Evolutionary conservation across 2,888 invertebrate species (phyloP).

Genomic region (Mythimna pallens): DNA sequence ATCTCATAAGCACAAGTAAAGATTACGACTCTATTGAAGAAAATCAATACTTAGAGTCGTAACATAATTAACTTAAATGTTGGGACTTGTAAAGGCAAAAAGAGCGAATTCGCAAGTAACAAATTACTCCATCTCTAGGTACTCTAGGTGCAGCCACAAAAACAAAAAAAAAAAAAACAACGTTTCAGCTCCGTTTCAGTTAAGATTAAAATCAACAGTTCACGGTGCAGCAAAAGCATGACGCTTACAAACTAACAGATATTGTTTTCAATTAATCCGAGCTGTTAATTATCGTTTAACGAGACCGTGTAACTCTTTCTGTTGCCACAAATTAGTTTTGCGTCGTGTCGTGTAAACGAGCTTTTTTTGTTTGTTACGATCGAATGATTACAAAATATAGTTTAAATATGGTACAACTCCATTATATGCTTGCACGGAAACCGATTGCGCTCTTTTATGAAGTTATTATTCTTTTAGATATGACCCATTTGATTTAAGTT

Average conservation of each 20-base stretch:
- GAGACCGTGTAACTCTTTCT: constrained; percentile 55
- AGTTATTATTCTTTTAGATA: not conserved
- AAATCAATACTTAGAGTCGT: too few species aligned
- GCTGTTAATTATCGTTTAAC: constrained; percentile 60
- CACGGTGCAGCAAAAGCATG: constrained; percentile 44
- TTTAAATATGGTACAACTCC: not conserved
- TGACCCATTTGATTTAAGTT: too few species aligned
- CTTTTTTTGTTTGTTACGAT: constrained; percentile 31
- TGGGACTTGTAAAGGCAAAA: too few species aligned
- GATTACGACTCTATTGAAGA: too few species aligned
- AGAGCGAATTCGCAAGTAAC: too few species aligned
- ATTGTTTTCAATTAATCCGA: constrained; percentile 63
- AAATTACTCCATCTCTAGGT: constrained; percentile 33
- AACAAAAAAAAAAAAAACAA: constrained; percentile 11
- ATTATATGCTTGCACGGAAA: not conserved
- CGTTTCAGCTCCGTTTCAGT: constrained; percentile 1
- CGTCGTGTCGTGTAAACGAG: constrained; percentile 27
- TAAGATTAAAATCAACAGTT: constrained; percentile 55
- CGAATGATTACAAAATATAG: not conserved
- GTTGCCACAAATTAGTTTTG: constrained; percentile 39
- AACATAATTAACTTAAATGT: too few species aligned
- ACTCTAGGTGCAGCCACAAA: constrained; percentile 18
- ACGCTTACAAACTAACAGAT: constrained; percentile 50
- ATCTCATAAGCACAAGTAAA: too few species aligned
- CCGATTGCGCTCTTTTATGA: not conserved